Evolutionary conservation across 1,140 invertebrate species (phyloP).

Genomic region (Sipha flava): DNA sequence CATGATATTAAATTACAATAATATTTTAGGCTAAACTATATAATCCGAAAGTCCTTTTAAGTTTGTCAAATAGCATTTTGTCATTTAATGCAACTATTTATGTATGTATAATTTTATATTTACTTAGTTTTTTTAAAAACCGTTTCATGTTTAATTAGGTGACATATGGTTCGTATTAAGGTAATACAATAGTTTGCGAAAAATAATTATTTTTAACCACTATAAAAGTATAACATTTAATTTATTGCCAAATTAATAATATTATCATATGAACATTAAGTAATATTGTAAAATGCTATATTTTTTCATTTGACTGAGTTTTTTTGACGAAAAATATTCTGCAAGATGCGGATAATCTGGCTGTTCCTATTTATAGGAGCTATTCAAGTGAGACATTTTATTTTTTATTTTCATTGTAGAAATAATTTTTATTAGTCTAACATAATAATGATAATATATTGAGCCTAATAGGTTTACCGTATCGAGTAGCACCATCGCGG

Average conservation of each 20-base stretch:
- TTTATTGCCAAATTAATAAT: neutral
- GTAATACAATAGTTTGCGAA: neutral
- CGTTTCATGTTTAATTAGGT: neutral
- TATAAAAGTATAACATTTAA: neutral
- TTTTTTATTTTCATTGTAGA: no score
- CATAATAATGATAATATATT: no score
- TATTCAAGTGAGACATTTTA: neutral
- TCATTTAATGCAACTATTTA: neutral
- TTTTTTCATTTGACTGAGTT: neutral
- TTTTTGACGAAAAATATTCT: neutral
- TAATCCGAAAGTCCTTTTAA: no score
- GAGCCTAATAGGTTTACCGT: no score
- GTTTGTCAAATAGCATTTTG: no score
- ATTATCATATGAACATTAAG: neutral
- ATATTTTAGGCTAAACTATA: no score
- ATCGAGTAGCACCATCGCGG: no score
- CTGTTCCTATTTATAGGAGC: neutral
- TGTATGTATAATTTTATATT: neutral
- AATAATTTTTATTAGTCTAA: no score
- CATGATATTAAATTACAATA: no score
- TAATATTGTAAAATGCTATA: neutral
- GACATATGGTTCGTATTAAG: neutral
- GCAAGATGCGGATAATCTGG: neutral
- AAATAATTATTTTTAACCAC: neutral
- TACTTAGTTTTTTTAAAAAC: neutral